A percentile compares a stretch with the other conserved stretches of the same genome.
phyloP scores from a whole-genome alignment of 2,797 vertebrate genomes.

The Sebastes itinus region DNA sequence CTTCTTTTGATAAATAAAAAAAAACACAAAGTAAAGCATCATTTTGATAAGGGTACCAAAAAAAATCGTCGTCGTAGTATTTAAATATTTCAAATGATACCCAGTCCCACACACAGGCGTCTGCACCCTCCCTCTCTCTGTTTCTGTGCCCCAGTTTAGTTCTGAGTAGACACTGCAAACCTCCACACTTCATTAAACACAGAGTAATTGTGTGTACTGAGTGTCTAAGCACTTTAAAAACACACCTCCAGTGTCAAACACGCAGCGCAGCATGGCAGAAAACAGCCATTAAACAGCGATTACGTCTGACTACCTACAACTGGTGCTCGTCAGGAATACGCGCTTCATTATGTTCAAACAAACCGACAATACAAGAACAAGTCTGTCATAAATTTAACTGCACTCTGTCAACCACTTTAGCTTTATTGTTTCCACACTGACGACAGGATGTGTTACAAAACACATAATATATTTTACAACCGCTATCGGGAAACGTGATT shows the following conservation, averaged over 20 bases:
- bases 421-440: neutral
- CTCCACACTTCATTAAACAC: slow-evolving; percentile 64
- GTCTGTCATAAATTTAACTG: neutral
- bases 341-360: slow-evolving; percentile 48
- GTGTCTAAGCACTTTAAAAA: slow-evolving; percentile 62
- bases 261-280: slow-evolving; percentile 45
- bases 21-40: neutral
- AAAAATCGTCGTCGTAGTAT: neutral
- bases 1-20: neutral
- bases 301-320: slow-evolving; percentile 49
- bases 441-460: neutral
- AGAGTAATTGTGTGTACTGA: slow-evolving; percentile 56
- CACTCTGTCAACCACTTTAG: neutral
- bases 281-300: slow-evolving; percentile 65
- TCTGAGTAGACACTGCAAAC: slow-evolving; percentile 45
- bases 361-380: neutral
- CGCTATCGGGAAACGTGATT: neutral
- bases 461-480: neutral
- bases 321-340: slow-evolving; percentile 27
- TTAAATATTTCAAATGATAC: slow-evolving; percentile 7
- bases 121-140: slow-evolving; percentile 11
- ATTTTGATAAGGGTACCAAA: neutral
- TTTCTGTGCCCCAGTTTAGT: slow-evolving; percentile 52
- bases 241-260: slow-evolving; percentile 61
- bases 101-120: slow-evolving; percentile 10